Percentiles rank a stretch among this genome's conserved stretches.
These are phyloP conservation scores for Clarias gariepinus DNA, from an alignment of 2,113 vertebrate species.

Conservation along the genomic window DNA sequence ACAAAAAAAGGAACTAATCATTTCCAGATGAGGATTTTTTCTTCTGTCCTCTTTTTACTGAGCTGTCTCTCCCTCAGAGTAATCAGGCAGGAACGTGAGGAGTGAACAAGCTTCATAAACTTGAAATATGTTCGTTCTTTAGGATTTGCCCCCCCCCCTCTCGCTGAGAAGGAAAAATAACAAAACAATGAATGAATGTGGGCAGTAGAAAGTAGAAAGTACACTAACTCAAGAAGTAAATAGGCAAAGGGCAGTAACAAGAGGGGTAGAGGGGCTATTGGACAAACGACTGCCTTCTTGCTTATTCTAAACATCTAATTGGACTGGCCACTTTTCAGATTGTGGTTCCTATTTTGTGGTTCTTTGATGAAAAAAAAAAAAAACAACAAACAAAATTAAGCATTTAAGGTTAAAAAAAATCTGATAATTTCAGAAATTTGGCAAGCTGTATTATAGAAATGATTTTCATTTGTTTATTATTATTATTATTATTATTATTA, in stretches of 20 bases:
- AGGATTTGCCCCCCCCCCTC: neutral
- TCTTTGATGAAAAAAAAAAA: slow-evolving; percentile 19
- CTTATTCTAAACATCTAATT: slow-evolving; percentile 51
- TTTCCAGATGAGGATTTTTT: slow-evolving; percentile 84
- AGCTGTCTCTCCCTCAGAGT: slow-evolving; percentile 67
- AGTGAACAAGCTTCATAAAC: slow-evolving; percentile 82
- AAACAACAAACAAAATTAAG: slow-evolving; percentile 28
- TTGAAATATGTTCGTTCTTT: slow-evolving; percentile 72
- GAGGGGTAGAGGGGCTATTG: slow-evolving; percentile 2
- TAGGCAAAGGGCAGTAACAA: neutral
- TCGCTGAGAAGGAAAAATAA: slow-evolving; percentile 51
- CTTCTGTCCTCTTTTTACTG: slow-evolving; percentile 13
- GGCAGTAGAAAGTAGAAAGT: slow-evolving; percentile 37
- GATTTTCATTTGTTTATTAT: slow-evolving; percentile 5
- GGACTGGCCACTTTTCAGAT: slow-evolving; percentile 33
- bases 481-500: neutral
- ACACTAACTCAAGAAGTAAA: neutral
- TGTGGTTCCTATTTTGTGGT: slow-evolving; percentile 26
- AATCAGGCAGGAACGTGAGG: slow-evolving; percentile 84
- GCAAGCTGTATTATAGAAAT: slow-evolving; percentile 29
- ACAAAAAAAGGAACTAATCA: slow-evolving; percentile 76
- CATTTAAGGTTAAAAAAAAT: neutral
- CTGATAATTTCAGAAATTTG: slow-evolving; percentile 4
- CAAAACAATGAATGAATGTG: slow-evolving; percentile 61
- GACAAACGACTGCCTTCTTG: slow-evolving; percentile 49